These are phyloP conservation scores for Siniperca undulata DNA, from an alignment of 2,797 vertebrate genomes.

Conservation along the genomic window DNA sequence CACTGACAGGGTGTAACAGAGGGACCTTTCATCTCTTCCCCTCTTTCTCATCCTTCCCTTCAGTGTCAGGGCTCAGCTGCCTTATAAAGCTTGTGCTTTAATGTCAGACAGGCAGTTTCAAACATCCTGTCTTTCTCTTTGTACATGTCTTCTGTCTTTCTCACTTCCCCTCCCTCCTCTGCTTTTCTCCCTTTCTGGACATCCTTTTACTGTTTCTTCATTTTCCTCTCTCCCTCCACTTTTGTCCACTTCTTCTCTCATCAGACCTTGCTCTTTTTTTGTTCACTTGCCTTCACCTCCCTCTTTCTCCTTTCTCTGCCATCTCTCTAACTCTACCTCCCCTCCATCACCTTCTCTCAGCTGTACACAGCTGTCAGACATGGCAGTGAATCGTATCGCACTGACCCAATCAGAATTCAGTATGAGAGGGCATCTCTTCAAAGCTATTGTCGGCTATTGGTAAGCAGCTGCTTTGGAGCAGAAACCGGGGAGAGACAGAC, in stretches of 20 bases:
- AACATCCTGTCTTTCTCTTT: constrained; percentile 26
- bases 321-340: constrained; percentile 24
- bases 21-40: constrained; percentile 34
- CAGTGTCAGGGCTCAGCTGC: constrained; percentile 46
- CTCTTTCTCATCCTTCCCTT: constrained; percentile 29
- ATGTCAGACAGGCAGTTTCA: constrained; percentile 46
- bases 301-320: background rate
- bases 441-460: constrained; percentile 42
- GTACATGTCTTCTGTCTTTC: constrained; percentile 2
- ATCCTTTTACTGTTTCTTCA: background rate
- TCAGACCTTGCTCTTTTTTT: background rate
- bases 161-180: background rate
- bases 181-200: background rate
- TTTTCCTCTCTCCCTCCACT: constrained; percentile 4
- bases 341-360: constrained; percentile 51
- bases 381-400: constrained; percentile 55
- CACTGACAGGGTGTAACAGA: constrained; percentile 42
- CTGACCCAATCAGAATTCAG: constrained; percentile 64
- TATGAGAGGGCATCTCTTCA: constrained; percentile 49
- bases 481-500: constrained; percentile 36
- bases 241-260: background rate
- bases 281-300: background rate
- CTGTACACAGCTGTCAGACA: constrained; percentile 51
- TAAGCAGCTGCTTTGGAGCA: constrained; percentile 61
- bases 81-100: constrained; percentile 49